A percentile compares a stretch with the other conserved stretches of the same genome.
Evolutionary conservation across 2,797 vertebrate species (phyloP).

Genomic region (Amblyraja radiata): DNA sequence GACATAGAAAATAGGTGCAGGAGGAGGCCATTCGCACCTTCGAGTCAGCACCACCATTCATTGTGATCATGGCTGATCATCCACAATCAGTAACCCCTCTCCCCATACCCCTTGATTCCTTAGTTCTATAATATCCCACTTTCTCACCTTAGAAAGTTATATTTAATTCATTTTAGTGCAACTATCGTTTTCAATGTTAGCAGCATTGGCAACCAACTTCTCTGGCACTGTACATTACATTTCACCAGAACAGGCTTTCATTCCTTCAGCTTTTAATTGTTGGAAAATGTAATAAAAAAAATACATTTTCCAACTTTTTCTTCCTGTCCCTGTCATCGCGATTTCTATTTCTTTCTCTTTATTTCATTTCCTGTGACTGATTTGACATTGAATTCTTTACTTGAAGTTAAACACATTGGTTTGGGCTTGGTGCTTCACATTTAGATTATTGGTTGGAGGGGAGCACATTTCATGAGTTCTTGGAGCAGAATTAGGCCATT

Average conservation of each 20-base stretch:
- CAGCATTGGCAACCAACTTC: neutral
- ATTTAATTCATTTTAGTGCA: neutral
- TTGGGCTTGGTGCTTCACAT: too few relatives aligned
- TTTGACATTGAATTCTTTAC: neutral
- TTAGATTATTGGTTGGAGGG: neutral
- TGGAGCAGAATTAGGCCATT: too few relatives aligned
- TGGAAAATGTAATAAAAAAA: too few relatives aligned
- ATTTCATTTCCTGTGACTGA: neutral
- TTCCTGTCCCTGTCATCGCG: neutral
- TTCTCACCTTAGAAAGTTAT: neutral
- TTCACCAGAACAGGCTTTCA: neutral
- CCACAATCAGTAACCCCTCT: too few relatives aligned
- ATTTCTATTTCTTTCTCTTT: neutral
- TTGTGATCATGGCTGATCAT: too few relatives aligned
- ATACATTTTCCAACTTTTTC: neutral
- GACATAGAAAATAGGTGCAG: too few relatives aligned
- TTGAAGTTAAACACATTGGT: neutral
- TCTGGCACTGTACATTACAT: neutral
- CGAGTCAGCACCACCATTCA: too few relatives aligned
- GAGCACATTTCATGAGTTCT: too few relatives aligned
- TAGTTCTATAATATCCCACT: too few relatives aligned
- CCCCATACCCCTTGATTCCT: too few relatives aligned
- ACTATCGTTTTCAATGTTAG: neutral
- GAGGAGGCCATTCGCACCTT: too few relatives aligned
- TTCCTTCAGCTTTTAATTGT: neutral